A percentile compares a stretch with the other conserved stretches of the same genome.
phyloP scores from a whole-genome alignment of 2,113 vertebrate species.

The Perca fluviatilis region DNA sequence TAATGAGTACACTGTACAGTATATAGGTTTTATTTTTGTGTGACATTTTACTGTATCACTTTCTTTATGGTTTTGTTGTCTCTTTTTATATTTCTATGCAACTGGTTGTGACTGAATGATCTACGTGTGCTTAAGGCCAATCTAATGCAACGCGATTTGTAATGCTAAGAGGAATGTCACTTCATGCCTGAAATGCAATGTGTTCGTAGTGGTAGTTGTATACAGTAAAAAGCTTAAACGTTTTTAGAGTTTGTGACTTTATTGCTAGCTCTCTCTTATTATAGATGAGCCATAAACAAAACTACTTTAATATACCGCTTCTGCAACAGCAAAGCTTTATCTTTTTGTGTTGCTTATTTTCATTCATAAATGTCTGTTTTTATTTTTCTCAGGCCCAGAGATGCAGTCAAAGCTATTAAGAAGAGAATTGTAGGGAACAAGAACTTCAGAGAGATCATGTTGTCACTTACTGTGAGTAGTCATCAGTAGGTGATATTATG shows the following conservation, averaged over 20 bases:
- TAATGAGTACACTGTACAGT: not conserved
- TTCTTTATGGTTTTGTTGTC: conserved; percentile 2
- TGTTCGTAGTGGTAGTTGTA: not conserved
- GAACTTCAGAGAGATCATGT: conserved; percentile 97
- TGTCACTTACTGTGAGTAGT: conserved; percentile 91
- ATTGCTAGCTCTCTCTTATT: not conserved
- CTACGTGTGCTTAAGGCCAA: not conserved
- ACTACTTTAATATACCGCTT: not conserved
- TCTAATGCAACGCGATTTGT: not conserved
- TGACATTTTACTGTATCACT: not conserved
- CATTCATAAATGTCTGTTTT: conserved; percentile 14
- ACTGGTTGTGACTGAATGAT: conserved; percentile 3
- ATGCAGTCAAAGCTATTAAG: conserved; percentile 94
- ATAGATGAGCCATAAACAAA: not conserved
- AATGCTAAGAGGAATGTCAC: not conserved
- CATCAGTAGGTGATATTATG: not conserved
- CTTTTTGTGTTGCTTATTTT: not conserved
- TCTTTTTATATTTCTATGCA: not conserved
- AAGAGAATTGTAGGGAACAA: conserved; percentile 95
- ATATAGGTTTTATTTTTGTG: not conserved
- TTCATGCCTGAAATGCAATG: not conserved
- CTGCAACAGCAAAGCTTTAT: too few relatives aligned
- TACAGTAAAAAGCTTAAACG: not conserved
- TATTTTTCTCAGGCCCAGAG: conserved; percentile 88
- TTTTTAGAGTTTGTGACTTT: not conserved